Base-by-base conservation (phyloP, 1,140 invertebrate genomes). In the Archivesica marissinica region DNA sequence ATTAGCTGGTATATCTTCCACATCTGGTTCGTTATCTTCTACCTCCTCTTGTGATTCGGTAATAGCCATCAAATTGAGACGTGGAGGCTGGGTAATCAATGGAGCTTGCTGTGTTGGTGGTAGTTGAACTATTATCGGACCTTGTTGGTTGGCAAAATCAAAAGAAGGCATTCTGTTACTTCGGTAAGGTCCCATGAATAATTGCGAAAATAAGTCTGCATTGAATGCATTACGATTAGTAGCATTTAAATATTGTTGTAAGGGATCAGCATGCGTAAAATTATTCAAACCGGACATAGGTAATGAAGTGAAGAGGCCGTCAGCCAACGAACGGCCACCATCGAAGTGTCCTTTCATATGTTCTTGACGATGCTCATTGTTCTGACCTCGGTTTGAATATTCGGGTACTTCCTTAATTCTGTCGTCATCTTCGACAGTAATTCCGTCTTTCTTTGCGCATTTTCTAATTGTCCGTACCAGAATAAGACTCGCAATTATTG, bases 21-120 rank as follows among this genome's bases (percentile, higher is more conserved):
- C 50, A 52, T 7, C 41, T n/a, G 50, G 23, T n/a, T 52, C 50
- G 17, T 4, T 52, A 7, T 3, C 17, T 52, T 3, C 17, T 52
- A 7, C 50, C 17, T 52, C 50, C 3, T 52, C 50, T n/a, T 15
- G 50, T 7, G 17, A 52, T 35, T 64, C 30, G 2, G 59, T 64
- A 17, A 64, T 64, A 17, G 59, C 59, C 23, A 17, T 64, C 30
- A 64, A 35, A 6, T n/a, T 2, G 13, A 35, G 59, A 9, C 13
- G 1, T 59, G 9, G 25, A 28, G 25, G 9, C 15, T 17, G 28
- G 20, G n/a, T n/a, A n/a, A n/a, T n/a, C n/a, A n/a, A n/a, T n/a
- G n/a, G n/a, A n/a, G n/a, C n/a, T 64, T 33, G 54, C 54, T 59
- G 59, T 52, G 50, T 15, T 64, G 38, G 38, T 52, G 50, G 50